These are phyloP conservation scores for Xenentodon cancila DNA, from an alignment of 2,797 vertebrate species.

Conservation along the genomic window DNA sequence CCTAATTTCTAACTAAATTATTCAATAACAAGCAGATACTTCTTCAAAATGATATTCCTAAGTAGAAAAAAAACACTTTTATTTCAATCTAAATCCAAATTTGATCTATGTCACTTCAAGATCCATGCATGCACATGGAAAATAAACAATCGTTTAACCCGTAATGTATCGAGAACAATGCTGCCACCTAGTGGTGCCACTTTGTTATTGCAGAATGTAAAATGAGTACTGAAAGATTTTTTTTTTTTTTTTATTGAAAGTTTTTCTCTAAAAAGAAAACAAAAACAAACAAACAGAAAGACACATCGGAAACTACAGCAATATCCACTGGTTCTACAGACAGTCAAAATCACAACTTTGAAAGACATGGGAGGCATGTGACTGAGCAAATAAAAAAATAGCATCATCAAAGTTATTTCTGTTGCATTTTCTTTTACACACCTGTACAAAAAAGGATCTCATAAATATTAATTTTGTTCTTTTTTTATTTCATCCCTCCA, in stretches of 20 bases:
- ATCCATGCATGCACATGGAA: not conserved
- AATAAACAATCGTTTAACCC: not conserved
- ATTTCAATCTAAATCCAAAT: not conserved
- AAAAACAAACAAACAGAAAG: slow-evolving; percentile 79
- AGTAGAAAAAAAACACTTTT: not conserved
- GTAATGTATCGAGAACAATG: slow-evolving; percentile 16
- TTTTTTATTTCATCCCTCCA: slow-evolving; percentile 28
- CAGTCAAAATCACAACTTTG: slow-evolving; percentile 86
- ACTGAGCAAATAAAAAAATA: slow-evolving; percentile 85
- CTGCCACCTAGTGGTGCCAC: slow-evolving; percentile 51
- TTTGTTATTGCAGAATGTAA: slow-evolving; percentile 11
- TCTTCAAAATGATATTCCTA: not conserved
- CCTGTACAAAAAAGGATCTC: slow-evolving; percentile 82
- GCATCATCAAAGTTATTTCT: slow-evolving; percentile 81
- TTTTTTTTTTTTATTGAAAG: slow-evolving; percentile 93
- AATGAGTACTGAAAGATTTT: slow-evolving; percentile 40
- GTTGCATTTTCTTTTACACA: slow-evolving; percentile 82
- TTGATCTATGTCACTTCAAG: not conserved
- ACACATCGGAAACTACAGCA: slow-evolving; percentile 94
- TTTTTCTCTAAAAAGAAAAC: slow-evolving; percentile 92
- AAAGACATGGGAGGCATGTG: slow-evolving; percentile 83
- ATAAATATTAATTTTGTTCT: slow-evolving; percentile 82
- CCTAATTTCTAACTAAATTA: not conserved
- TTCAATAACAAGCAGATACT: too few species aligned
- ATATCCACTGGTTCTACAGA: slow-evolving; percentile 99